Evolutionary conservation across 2,113 vertebrate species (phyloP).

Genomic region (Pithys albifrons): DNA sequence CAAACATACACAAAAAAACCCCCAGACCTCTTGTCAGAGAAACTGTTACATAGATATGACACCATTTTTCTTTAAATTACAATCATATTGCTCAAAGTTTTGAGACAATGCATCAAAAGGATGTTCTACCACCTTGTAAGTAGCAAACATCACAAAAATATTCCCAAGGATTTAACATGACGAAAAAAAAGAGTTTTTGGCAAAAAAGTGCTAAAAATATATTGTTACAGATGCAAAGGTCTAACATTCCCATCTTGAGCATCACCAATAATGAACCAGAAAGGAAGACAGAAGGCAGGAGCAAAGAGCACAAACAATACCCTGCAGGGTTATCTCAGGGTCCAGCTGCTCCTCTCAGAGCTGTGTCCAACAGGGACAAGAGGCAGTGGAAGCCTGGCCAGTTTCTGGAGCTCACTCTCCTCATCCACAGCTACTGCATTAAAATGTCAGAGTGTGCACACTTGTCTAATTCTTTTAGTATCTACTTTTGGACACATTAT

Average conservation of each 20-base stretch:
- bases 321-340: neutral
- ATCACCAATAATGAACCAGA: neutral
- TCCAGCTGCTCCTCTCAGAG: neutral
- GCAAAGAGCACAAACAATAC: fast-evolving
- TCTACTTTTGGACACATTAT: neutral
- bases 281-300: neutral
- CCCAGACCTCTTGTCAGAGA: neutral
- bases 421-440: neutral
- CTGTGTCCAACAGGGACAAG: neutral
- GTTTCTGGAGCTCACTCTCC: neutral
- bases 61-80: neutral
- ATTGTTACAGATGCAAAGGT: neutral
- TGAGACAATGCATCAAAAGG: neutral
- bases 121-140: neutral
- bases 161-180: neutral
- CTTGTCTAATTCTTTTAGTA: neutral
- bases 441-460: neutral
- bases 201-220: neutral
- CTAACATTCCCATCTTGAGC: neutral
- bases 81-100: neutral
- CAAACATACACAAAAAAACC: neutral
- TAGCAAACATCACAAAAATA: neutral
- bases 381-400: neutral
- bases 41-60: neutral
- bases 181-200: neutral